These are phyloP conservation scores for Pseudomyrmex flavicornis DNA, from an alignment of 1,140 invertebrate genomes.

Conservation along the genomic window DNA sequence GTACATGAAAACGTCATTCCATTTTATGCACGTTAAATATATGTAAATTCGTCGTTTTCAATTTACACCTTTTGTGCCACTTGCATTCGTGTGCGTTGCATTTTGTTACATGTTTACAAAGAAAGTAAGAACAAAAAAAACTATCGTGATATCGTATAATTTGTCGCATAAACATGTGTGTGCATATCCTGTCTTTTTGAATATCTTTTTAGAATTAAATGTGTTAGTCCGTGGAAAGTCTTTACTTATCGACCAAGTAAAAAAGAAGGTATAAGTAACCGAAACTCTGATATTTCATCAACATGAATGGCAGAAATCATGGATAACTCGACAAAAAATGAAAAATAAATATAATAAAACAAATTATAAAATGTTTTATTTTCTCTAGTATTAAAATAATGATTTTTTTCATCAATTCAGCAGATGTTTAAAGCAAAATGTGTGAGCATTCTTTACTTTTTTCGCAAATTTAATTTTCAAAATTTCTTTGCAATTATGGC, in stretches of 20 bases:
- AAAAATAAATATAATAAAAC: slow-evolving; percentile 48
- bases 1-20: slow-evolving; percentile 69
- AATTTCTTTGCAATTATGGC: too few species aligned
- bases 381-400: neutral
- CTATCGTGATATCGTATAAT: slow-evolving; percentile 25
- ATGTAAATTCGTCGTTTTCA: slow-evolving; percentile 42
- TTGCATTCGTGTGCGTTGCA: slow-evolving; percentile 21
- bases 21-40: slow-evolving; percentile 55
- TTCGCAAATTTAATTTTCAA: too few species aligned
- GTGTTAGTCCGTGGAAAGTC: slow-evolving; percentile 1
- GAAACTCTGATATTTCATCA: slow-evolving; percentile 56
- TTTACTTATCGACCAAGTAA: slow-evolving; percentile 53
- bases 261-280: slow-evolving; percentile 41
- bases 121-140: neutral
- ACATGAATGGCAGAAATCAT: slow-evolving; percentile 10
- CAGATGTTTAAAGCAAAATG: too few species aligned
- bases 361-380: slow-evolving; percentile 25
- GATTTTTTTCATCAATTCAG: too few species aligned
- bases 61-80: slow-evolving; percentile 52
- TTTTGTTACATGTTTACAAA: slow-evolving; percentile 53
- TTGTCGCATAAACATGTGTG: slow-evolving; percentile 7
- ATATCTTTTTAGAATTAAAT: slow-evolving; percentile 51
- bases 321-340: slow-evolving; percentile 48
- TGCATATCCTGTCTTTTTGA: slow-evolving; percentile 43
- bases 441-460: too few species aligned